A percentile compares a stretch with the other conserved stretches of the same genome.
Conservation (phyloP, 2,797 vertebrate species). For the Enteromius treurensis region DNA sequence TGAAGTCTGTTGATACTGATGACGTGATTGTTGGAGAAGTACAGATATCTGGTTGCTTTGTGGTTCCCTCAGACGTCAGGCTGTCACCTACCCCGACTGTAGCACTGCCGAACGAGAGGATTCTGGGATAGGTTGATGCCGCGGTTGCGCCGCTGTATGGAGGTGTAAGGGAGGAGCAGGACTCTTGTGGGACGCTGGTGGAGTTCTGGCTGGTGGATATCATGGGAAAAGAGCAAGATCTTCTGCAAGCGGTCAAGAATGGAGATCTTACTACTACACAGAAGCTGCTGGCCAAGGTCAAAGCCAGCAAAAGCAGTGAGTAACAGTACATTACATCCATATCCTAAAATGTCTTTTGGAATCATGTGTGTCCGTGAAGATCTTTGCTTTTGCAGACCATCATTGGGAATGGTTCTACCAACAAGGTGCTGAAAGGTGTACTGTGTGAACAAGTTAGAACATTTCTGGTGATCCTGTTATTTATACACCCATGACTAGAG, state of each 20-base stretch:
- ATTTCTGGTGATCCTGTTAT: background rate
- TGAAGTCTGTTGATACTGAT: slow-evolving; percentile 6
- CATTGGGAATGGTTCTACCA: background rate
- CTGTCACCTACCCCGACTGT: slow-evolving; percentile 16
- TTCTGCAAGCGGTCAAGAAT: slow-evolving; percentile 80
- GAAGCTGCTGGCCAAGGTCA: slow-evolving; percentile 78
- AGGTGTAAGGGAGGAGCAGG: slow-evolving; percentile 61
- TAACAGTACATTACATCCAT: slow-evolving; percentile 25
- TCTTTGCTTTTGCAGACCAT: background rate
- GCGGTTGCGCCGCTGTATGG: slow-evolving; percentile 60
- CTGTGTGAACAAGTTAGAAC: background rate
- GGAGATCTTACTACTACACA: slow-evolving; percentile 75
- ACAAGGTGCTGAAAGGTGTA: background rate
- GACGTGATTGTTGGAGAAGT: slow-evolving; percentile 31
- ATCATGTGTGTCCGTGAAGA: background rate
- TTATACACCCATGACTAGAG: background rate
- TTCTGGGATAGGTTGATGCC: slow-evolving; percentile 57
- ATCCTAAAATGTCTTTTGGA: background rate
- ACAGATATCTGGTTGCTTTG: background rate
- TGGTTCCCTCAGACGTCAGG: slow-evolving; percentile 38
- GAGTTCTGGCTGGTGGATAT: slow-evolving; percentile 44
- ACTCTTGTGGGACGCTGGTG: slow-evolving; percentile 24
- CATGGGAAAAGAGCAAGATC: slow-evolving; percentile 83
- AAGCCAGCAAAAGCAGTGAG: slow-evolving; percentile 76
- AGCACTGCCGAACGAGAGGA: slow-evolving; percentile 42